Base-by-base conservation (phyloP, 2,113 vertebrate genomes). In the Saguinus imperator region DNA sequence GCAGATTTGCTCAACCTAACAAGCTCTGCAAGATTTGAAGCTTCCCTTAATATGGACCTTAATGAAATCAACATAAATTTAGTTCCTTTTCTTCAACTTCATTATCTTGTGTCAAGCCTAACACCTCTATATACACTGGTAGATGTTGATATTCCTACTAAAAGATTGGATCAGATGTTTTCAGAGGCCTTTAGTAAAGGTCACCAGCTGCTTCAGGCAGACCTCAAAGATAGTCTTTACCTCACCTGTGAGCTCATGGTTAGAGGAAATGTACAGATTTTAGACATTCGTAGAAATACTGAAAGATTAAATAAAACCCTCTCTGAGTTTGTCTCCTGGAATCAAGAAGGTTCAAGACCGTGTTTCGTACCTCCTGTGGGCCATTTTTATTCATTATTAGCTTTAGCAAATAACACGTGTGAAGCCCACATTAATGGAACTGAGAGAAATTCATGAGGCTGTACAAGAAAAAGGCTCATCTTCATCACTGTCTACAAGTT, bases 161-260 rank as follows among this genome's bases (percentile, higher is more conserved):
- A 99, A 98, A 99, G 99, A 88, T 95, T 99, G 98, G 99, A 99
- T 98, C 99, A 99, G 97, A 99, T 99, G 99, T n/a, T 99, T 99
- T 99, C 99, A 77, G 99, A 99, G 92, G 99, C 99, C 18, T 99
- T 99, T 98, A 99, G 99, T 80, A 99, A 99, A 98, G 99, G 99
- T 93, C 99, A 99, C 97, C 99, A 99, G 83, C 98, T 99, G 45
- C 99, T 99, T 98, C 98, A 91, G 93, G 99, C 99, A 9, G 99
- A 99, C 97, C 99, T 99, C 11, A 99, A 98, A 95, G 99, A 98
- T 52, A 99, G 98, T 95, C 98, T 99, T 40, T 99, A 99, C 97
- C 98, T 99, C 48, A 99, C 99, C 70, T 99, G 99, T 92, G 99
- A 99, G 35, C 99, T 99, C 50, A 99, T 99, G 94, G 98, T 99